Evolutionary conservation across 2,113 vertebrate species (phyloP), one percentile per base, ranked within the genome.

Genomic region (Pithys albifrons): DNA sequence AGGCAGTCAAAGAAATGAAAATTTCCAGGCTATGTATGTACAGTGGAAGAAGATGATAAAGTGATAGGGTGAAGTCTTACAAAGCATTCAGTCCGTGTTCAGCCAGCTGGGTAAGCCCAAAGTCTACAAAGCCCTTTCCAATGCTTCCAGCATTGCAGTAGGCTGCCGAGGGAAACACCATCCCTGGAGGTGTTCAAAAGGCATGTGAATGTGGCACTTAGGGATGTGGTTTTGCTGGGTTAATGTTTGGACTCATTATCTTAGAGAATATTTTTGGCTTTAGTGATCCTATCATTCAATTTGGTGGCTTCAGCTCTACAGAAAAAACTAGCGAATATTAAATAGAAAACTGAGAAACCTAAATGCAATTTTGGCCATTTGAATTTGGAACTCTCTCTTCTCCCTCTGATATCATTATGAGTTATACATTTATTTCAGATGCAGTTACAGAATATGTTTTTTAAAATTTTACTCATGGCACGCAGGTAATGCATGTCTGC

Each of bases 211-310:
- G 24, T 75, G 46, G 35, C n/a, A 69, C n/a, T 20, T 54, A n/a
- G 28, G 20, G 16, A 31, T 6, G 6, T 35, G 39, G 16, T 29
- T n/a, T 13, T 89, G n/a, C 39, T 89, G 24, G 13, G 52, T 48
- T 75, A 41, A 27, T 1, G 1, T 9, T 0, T 75, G 24, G 29
- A 31, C 19, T 46, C 5, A 2, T 17, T 54, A 35, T 41, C 29
- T 62, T 48, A 54, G 54, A 46, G 19, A 25, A 41, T 29, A 35
- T 76, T 75, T 75, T 37, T 39, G 75, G 9, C 8, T 19, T 41
- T 27, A 41, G 19, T 66, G 3, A 51, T 43, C 57, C 14, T 1
- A 1, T 49, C 6, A 65, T 51, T 80, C 35, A 14, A 9, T 74
- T 61, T 57, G 14, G 64, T 85, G 19, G 14, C 43, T 86, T 89